These are phyloP conservation scores for Saccopteryx leptura DNA, from an alignment of 2,113 vertebrate genomes.

Conservation along the genomic window DNA sequence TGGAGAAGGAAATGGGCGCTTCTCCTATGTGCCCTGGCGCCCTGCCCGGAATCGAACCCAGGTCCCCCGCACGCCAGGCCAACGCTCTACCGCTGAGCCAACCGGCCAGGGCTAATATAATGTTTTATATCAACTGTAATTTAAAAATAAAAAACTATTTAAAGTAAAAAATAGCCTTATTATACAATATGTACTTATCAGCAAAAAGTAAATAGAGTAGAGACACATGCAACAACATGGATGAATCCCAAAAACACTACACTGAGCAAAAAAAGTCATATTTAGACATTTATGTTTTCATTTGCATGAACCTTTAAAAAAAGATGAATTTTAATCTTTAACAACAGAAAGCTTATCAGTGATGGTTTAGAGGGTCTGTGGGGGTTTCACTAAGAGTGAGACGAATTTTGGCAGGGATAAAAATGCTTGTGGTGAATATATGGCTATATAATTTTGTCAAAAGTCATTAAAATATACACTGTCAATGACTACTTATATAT, in stretches of 20 bases:
- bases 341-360: background rate
- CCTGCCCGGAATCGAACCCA: no score
- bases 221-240: background rate
- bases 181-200: background rate
- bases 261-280: background rate
- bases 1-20: no score
- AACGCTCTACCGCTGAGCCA: no score
- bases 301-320: background rate
- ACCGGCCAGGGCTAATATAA: no score
- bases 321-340: background rate
- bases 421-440: slow-evolving; percentile 24
- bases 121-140: background rate
- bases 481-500: background rate
- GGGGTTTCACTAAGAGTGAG: background rate
- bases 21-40: no score
- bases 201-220: background rate
- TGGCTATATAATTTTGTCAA: background rate
- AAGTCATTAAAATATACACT: background rate
- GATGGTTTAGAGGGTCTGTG: background rate
- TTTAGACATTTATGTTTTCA: background rate
- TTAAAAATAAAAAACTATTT: background rate
- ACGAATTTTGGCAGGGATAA: background rate
- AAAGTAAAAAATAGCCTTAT: background rate
- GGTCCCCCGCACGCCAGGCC: no score
- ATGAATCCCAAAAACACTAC: background rate